These are phyloP conservation scores for Sebastes iracundus DNA, from an alignment of 2,797 vertebrate genomes.

Conservation along the genomic window DNA sequence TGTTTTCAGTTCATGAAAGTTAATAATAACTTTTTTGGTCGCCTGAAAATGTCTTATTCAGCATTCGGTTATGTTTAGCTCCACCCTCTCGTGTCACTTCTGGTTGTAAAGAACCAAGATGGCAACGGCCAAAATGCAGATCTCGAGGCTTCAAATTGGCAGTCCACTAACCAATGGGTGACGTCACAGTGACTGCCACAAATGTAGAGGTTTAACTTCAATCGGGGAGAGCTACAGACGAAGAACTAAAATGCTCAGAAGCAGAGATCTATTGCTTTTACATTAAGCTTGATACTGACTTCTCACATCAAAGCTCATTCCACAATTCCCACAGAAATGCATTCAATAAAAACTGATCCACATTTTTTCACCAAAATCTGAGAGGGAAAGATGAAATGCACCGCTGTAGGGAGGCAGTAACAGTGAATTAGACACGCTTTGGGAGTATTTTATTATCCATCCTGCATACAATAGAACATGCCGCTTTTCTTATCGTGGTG, in stretches of 20 bases:
- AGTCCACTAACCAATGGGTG: neutral
- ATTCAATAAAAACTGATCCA: neutral
- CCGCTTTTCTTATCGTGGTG: conserved; percentile 46
- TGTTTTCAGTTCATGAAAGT: no score
- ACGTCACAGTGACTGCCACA: neutral
- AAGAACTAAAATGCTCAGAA: neutral
- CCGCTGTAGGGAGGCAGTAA: neutral
- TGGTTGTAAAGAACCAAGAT: neutral
- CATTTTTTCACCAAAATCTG: conserved; percentile 6
- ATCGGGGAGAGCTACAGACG: neutral
- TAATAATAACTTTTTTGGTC: no score
- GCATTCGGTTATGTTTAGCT: neutral
- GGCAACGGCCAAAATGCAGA: neutral
- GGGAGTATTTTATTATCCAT: conserved; percentile 37
- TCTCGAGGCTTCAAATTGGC: neutral
- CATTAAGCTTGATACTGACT: neutral
- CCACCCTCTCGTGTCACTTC: neutral
- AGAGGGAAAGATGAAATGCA: neutral
- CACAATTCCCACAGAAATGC: neutral
- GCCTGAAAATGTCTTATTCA: neutral
- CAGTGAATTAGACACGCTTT: conserved; percentile 26
- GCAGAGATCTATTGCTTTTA: neutral
- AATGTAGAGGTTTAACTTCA: neutral
- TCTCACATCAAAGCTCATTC: neutral
- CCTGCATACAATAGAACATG: conserved; percentile 18